Conservation (phyloP, 2,888 invertebrate species). For the Lithophane semibrunnea region DNA sequence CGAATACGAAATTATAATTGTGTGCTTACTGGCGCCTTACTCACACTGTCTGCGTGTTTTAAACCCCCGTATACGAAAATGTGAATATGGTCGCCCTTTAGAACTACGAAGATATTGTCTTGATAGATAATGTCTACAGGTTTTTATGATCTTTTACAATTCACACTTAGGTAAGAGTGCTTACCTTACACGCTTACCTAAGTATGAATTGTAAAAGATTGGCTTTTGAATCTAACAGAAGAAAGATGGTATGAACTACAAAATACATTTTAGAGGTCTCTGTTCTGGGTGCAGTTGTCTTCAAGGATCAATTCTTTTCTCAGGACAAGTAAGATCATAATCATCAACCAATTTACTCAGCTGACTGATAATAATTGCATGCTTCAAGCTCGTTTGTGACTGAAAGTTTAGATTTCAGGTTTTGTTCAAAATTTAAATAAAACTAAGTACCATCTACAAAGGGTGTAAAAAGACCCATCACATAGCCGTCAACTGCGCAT, state of each 20-base stretch:
- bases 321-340: too few species aligned
- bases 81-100: conserved; percentile 21
- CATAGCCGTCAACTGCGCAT: too few species aligned
- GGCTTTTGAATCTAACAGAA: neutral
- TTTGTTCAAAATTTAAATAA: neutral
- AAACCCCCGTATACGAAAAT: conserved; percentile 19
- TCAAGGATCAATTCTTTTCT: neutral
- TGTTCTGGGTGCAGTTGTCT: neutral
- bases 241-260: neutral
- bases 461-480: too few species aligned
- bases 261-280: neutral
- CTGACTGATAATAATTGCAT: neutral
- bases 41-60: conserved; percentile 55
- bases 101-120: conserved; percentile 34
- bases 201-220: neutral
- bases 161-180: too few species aligned
- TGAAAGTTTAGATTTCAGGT: neutral
- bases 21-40: conserved; percentile 61
- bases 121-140: too few species aligned
- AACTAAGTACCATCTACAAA: neutral
- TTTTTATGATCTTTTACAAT: too few species aligned
- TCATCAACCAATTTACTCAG: neutral
- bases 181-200: too few species aligned
- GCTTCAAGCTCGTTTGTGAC: neutral
- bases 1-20: conserved; percentile 80